These are phyloP conservation scores for Hypsibius dujardini DNA, from an alignment of 1,140 invertebrate species.

Conservation along the genomic window DNA sequence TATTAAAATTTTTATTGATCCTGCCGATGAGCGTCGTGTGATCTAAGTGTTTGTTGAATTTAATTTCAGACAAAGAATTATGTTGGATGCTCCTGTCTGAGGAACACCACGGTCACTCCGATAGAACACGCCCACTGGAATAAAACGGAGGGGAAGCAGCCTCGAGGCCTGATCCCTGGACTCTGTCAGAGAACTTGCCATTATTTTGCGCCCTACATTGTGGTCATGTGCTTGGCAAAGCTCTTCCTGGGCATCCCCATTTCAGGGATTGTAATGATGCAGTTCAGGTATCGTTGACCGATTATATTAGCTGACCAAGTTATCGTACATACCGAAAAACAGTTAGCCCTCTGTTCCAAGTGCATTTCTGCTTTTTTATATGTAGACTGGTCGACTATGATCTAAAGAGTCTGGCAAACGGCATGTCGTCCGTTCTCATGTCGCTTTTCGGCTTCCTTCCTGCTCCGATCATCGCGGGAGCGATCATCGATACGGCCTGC, in stretches of 20 bases:
- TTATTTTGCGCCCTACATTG: neutral
- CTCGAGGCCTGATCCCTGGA: neutral
- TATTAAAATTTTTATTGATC: too few relatives aligned
- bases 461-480: constrained; percentile 9
- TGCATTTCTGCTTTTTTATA: too few relatives aligned
- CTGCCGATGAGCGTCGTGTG: too few relatives aligned
- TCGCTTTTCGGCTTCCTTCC: constrained; percentile 11
- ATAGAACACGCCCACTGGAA: neutral
- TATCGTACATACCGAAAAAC: too few relatives aligned
- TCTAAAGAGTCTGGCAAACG: constrained; percentile 12
- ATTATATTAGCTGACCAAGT: too few relatives aligned
- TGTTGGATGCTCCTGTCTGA: neutral
- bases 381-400: constrained; percentile 13
- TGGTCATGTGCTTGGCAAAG: constrained; percentile 12
- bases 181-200: neutral
- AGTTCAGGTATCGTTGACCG: constrained; percentile 13
- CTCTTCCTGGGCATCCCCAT: constrained; percentile 10
- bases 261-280: constrained; percentile 8
- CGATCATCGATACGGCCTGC: constrained; percentile 10
- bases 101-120: neutral
- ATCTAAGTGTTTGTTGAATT: too few relatives aligned
- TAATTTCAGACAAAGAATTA: constrained; percentile 6
- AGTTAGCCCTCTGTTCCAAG: too few relatives aligned
- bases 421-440: constrained; percentile 8
- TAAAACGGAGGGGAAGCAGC: neutral